A percentile compares a stretch with the other conserved stretches of the same genome.
Conservation (phyloP, 2,113 vertebrate genomes). For the Pontoporia blainvillei region DNA sequence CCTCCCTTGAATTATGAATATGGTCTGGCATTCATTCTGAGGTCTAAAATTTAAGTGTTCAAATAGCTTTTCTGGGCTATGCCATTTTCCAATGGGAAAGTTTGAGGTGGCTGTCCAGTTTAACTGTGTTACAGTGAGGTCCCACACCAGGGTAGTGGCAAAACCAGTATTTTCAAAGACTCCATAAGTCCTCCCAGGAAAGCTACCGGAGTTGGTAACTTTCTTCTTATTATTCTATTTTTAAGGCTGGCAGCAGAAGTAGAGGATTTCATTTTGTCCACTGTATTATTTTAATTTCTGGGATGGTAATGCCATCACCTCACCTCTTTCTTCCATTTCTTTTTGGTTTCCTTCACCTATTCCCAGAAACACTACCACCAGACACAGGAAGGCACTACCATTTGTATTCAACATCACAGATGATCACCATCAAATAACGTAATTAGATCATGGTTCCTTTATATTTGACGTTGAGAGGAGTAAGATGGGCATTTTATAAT, state of each 20-base stretch:
- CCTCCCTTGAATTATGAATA: background rate
- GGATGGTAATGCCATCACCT: background rate
- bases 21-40: background rate
- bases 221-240: background rate
- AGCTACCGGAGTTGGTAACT: background rate
- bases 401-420: background rate
- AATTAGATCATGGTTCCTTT: background rate
- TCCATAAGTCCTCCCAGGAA: background rate
- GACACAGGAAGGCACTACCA: background rate
- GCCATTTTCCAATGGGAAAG: background rate
- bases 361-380: background rate
- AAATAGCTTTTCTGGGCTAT: background rate
- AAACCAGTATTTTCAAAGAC: conserved; percentile 12
- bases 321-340: background rate
- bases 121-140: background rate
- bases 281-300: conserved; percentile 23
- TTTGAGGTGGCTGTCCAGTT: background rate
- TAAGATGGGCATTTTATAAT: conserved; percentile 32
- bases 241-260: background rate
- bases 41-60: background rate
- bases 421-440: background rate
- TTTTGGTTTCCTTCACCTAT: background rate
- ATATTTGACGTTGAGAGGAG: conserved; percentile 20
- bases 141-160: background rate
- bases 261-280: background rate